Base-by-base conservation (phyloP, 2,888 invertebrate species). In the Coleophora flavipennella region DNA sequence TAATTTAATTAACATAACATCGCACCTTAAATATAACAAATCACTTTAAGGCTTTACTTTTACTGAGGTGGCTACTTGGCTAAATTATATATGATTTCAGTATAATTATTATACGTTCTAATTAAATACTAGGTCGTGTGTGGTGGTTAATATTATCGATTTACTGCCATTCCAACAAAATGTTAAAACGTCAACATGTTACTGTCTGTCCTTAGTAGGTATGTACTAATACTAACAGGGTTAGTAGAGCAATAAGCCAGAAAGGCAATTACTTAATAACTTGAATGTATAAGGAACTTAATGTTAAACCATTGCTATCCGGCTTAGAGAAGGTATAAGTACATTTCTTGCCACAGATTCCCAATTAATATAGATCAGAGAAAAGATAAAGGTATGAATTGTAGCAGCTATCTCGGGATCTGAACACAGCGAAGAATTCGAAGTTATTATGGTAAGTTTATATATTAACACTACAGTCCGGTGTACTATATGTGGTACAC, bases 371-470 rank as follows among this genome's bases (percentile, higher is more conserved):
- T 57, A 67, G 65, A 71, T 71, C 62, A 62, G 59, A 51, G 47
- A 40, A 40, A 35, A 60, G 71, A 73, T 73, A 70, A 55, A 50
- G 41, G 33, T 27, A 37, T 62, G 61, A 63, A 67, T 32, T 1
- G 12, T 6, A 38, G 9, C 11, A 38, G 26, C 12, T 13, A 12
- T 28, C 14, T 36, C 9, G 13, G 6, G 13, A 38, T 36, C 42
- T 13, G 35, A 38, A 38, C 35, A 34, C 1, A 28, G 8, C 10
- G 25, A 35, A n/a, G 45, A 50, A 53, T 55, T 55, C 47, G 47
- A 65, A 70, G 70, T 73, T 74, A 79, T 71, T 73, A 77, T 13
- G 66, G 62, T 20, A 6, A 20, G 62, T 64, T n/a, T n/a, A n/a
- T n/a, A n/a, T n/a, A n/a, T n/a, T n/a, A n/a, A n/a, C n/a, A n/a